Evolutionary conservation across 2,888 invertebrate genomes (phyloP), one percentile per base, ranked within the genome.

Genomic region (Dryadula phaetusa): DNA sequence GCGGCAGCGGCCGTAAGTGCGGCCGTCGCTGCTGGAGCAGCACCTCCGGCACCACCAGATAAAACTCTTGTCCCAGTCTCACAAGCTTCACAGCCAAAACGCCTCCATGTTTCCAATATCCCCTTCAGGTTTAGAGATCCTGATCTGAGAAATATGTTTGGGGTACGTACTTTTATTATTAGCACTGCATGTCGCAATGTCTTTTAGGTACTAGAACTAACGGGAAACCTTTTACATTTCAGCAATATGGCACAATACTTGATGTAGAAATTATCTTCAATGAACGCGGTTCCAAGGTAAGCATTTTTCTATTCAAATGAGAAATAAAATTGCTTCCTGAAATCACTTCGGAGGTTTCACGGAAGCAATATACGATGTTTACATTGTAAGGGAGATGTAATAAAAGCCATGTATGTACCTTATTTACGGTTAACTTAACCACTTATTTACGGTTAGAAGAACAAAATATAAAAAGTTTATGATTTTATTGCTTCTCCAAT

Each of bases 191-290:
- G 77, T 58, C 32, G 65, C 63, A 8, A 64, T 69, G 25, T 69
- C 69, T n/a, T 18, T 61, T 67, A 65, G 64, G n/a, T 47, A 53
- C 42, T 65, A 64, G 64, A 64, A 70, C 69, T 74, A 73, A 74
- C 62, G 37, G 49, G 60, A 40, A 34, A 66, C 76, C 75, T 89
- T 90, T 93, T 93, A 82, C 85, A 88, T 95, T 96, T 86, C 95
- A 99, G 98, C 98, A 99, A 96, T 99, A 97, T 94, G 99, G 99
- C 88, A 96, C 97, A 84, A 99, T 99, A 90, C 95, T 99, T 92
- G 99, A 99, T 94, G 99, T 99, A 93, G 99, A 99, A 95, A 99
- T 99, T 85, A 99, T 99, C 92, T 99, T 99, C 95, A 99, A 99
- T 94, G 99, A 99, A 94, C 95, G 99, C 80, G 99, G 99, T 92